Base-by-base conservation (phyloP, 2,113 vertebrate species). In the Gymnobelideus leadbeateri region DNA sequence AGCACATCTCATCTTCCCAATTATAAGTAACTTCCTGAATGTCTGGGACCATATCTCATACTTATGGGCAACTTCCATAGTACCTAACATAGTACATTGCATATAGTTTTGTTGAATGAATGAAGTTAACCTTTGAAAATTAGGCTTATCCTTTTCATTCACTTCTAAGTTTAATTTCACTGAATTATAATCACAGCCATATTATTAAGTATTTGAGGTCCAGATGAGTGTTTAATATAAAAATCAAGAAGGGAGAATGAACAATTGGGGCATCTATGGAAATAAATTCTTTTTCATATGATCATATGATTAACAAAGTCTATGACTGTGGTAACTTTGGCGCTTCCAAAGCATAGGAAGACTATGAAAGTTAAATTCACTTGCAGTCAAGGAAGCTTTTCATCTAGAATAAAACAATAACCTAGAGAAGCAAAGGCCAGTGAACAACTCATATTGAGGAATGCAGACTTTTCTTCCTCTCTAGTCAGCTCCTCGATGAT, bases 61-160 rank as follows among this genome's bases (percentile, higher is more conserved):
- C 31, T 68, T 68, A 37, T 16, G 37, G 31, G 61, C 16, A 68
- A 37, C 61, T 68, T 0, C 12, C 61, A 68, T 68, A 16, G 14
- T n/a, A 2, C 14, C 31, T 68, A 31, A 68, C 31, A 68, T 95
- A 92, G 84, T 52, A 47, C 37, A 55, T 57, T 31, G 10, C 49
- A 94, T 90, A n/a, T 84, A 95, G 92, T 91, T 91, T 51, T 53
- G 0, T 68, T 91, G 49, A 95, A 94, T 53, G 26, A 96, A n/a
- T 77, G 93, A 94, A 96, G 91, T 94, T 91, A 94, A 89, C 8
- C 93, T 11, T 89, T 95, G 47, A 92, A 89, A 94, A 95, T 93
- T 96, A 97, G 37, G 14, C 9, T 93, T 96, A 21, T 51, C 91
- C 51, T 37, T 46, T 96, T 31, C 91, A 43, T 95, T 68, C 61